Percentiles rank a stretch among this genome's conserved stretches.
phyloP scores from a whole-genome alignment of 2,888 invertebrate genomes.

The Nineta flava region DNA sequence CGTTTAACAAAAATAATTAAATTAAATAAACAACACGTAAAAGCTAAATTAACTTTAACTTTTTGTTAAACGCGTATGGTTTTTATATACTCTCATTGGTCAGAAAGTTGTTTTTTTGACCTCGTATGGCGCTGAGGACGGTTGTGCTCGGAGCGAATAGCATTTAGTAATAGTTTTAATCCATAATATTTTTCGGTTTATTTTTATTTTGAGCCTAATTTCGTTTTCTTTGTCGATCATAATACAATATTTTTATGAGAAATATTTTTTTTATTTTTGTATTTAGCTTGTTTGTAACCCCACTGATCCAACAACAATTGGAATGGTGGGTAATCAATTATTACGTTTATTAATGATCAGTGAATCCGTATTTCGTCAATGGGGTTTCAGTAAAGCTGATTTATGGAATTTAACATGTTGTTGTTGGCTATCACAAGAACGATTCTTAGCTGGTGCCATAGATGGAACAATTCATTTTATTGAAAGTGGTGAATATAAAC shows the following conservation, averaged over 20 bases:
- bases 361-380: slow-evolving; percentile 66
- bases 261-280: not conserved
- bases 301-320: slow-evolving; percentile 1
- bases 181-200: too few relatives aligned
- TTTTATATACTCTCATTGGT: too few relatives aligned
- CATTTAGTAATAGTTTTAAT: too few relatives aligned
- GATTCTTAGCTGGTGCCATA: slow-evolving; percentile 66
- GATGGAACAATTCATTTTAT: slow-evolving; percentile 61
- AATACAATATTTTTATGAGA: not conserved
- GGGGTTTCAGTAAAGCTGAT: slow-evolving; percentile 71
- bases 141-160: too few relatives aligned
- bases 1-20: too few relatives aligned
- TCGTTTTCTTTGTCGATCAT: too few relatives aligned
- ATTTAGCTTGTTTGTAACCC: slow-evolving; percentile 4
- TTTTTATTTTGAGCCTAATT: too few relatives aligned
- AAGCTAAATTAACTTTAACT: too few relatives aligned
- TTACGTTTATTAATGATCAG: slow-evolving; percentile 61
- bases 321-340: slow-evolving; percentile 27
- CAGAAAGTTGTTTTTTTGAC: too few relatives aligned
- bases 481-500: slow-evolving; percentile 72
- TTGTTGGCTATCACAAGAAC: slow-evolving; percentile 70
- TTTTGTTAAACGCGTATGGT: too few relatives aligned
- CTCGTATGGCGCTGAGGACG: too few relatives aligned
- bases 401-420: slow-evolving; percentile 55
- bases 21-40: too few relatives aligned